Conservation (phyloP, 2,888 invertebrate species). For the Acrobasis suavella region DNA sequence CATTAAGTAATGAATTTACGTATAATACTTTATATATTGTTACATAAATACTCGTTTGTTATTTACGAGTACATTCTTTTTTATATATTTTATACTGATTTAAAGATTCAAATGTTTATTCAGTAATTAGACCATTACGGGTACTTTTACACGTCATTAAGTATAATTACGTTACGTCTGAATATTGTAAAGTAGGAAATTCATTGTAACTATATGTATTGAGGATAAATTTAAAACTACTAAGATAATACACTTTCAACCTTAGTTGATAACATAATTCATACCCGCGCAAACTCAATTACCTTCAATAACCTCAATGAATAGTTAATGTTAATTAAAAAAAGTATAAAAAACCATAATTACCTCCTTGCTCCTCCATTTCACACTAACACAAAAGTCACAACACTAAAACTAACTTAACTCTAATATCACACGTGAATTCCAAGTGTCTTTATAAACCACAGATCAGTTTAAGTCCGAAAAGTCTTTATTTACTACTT, state of each 20-base stretch:
- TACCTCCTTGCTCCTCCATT: slow-evolving; percentile 75
- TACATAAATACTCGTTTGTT: background rate
- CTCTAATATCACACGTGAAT: slow-evolving; percentile 73
- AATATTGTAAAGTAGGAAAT: too few species aligned
- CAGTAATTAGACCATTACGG: too few species aligned
- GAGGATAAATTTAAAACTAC: background rate
- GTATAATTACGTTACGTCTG: too few species aligned
- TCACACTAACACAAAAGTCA: slow-evolving; percentile 40
- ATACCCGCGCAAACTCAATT: too few species aligned
- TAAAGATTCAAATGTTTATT: too few species aligned
- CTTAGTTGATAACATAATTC: too few species aligned
- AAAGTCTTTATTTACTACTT: slow-evolving; percentile 34
- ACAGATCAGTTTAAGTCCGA: slow-evolving; percentile 9
- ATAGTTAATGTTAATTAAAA: background rate
- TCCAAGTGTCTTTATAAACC: slow-evolving; percentile 35
- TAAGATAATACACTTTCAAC: background rate
- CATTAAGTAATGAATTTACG: background rate
- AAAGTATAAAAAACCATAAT: slow-evolving; percentile 27
- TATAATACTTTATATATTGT: background rate
- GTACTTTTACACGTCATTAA: too few species aligned
- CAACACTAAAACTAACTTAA: slow-evolving; percentile 54
- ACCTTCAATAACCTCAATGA: too few species aligned
- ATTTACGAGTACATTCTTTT: too few species aligned
- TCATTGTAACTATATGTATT: too few species aligned
- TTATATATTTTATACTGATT: too few species aligned